These are phyloP conservation scores for Sebastes nivosus DNA, from an alignment of 2,797 vertebrate genomes.

Conservation along the genomic window DNA sequence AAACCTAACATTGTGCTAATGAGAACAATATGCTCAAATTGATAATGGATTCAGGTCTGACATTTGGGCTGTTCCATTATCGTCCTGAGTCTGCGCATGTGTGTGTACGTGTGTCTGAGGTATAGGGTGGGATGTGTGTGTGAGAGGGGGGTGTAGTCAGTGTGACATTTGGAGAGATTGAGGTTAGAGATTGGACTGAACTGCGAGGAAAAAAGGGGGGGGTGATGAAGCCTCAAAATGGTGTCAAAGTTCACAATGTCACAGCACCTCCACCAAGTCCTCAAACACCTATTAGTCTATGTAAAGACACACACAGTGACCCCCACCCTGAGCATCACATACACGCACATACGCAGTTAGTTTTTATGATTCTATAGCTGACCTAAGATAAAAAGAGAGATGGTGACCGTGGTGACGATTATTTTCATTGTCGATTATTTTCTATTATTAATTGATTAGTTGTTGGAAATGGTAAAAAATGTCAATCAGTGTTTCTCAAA, in stretches of 20 bases:
- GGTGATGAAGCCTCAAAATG: constrained; percentile 38
- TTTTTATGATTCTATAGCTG: neutral
- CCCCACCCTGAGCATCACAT: neutral
- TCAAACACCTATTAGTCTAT: constrained; percentile 68
- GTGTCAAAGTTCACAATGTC: constrained; percentile 66
- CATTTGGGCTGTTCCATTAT: constrained; percentile 61
- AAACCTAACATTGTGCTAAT: neutral
- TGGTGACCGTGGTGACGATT: neutral
- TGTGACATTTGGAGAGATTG: constrained; percentile 67
- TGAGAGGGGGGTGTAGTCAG: constrained; percentile 12
- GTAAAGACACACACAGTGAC: constrained; percentile 57
- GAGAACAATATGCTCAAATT: constrained; percentile 30
- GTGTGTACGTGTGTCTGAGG: neutral
- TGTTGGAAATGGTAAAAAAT: too few relatives aligned
- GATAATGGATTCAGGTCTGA: constrained; percentile 66
- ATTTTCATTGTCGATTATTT: too few relatives aligned
- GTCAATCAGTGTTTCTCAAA: too few relatives aligned
- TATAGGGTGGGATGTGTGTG: neutral
- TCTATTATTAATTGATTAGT: too few relatives aligned
- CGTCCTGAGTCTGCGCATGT: constrained; percentile 15
- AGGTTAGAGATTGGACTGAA: constrained; percentile 51
- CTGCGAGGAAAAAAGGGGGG: neutral
- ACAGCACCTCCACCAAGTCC: constrained; percentile 9
- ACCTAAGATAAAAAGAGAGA: neutral
- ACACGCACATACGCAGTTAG: neutral